Percentiles rank a stretch among this genome's conserved stretches.
Conservation (phyloP, 2,888 invertebrate genomes). For the Caenorhabditis sulstoni region DNA sequence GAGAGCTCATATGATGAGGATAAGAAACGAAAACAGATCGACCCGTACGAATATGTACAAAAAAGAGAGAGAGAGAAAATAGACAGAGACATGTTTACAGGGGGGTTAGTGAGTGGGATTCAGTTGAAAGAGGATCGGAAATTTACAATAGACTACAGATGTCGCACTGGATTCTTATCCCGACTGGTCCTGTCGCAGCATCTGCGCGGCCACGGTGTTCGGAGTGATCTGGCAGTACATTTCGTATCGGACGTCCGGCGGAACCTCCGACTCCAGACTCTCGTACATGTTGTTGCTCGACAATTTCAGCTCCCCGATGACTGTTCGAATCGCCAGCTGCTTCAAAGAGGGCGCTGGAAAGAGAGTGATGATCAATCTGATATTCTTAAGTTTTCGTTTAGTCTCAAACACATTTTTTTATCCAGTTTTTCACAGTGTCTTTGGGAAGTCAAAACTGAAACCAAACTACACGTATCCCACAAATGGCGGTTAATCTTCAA, state of each 20-base stretch:
- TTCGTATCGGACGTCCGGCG: constrained; percentile 43
- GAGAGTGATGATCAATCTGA: neutral
- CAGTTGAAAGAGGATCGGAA: neutral
- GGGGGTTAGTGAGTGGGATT: neutral
- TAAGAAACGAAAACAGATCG: neutral
- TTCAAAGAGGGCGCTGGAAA: constrained; percentile 50
- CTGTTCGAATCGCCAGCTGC: constrained; percentile 31
- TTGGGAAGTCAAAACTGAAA: too few species aligned
- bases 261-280: constrained; percentile 17
- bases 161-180: constrained; percentile 33
- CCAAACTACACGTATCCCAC: too few species aligned
- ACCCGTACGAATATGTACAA: constrained; percentile 5
- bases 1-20: neutral
- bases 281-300: constrained; percentile 33
- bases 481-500: too few species aligned
- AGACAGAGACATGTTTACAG: neutral
- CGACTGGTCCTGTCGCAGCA: constrained; percentile 32
- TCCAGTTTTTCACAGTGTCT: too few species aligned
- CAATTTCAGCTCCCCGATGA: constrained; percentile 5
- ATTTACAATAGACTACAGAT: neutral
- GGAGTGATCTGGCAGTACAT: constrained; percentile 48
- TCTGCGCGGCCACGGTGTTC: constrained; percentile 19
- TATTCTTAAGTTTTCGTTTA: too few species aligned
- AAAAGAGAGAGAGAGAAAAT: too few species aligned
- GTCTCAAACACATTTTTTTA: too few species aligned